Conservation (phyloP, 2,888 invertebrate genomes). For the Luffia ferchaultella region DNA sequence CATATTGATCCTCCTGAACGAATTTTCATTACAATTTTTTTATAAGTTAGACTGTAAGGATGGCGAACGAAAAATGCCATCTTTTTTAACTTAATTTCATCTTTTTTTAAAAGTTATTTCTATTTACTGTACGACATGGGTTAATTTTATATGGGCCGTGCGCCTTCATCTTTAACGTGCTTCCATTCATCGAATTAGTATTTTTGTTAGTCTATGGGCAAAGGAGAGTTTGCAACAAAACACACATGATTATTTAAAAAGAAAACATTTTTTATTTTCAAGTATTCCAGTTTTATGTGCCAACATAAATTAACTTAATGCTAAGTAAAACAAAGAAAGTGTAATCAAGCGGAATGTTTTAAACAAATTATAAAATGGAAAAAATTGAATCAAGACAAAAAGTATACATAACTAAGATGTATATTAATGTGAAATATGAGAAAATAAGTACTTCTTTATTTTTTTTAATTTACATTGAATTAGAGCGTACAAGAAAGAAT, state of each 20-base stretch:
- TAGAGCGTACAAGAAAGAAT: neutral
- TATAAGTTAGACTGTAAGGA: no score
- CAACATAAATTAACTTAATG: neutral
- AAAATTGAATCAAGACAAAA: neutral
- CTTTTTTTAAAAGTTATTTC: no score
- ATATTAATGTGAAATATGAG: neutral
- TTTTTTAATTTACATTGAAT: neutral
- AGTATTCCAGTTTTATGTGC: neutral
- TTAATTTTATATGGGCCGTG: no score
- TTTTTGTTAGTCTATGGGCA: neutral
- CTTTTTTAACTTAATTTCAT: no score
- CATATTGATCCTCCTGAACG: no score
- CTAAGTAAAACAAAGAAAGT: neutral
- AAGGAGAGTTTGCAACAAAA: neutral
- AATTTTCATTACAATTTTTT: no score
- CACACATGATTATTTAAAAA: neutral
- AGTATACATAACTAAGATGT: neutral
- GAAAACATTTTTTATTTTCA: neutral
- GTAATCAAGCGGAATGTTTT: neutral
- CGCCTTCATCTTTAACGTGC: no score
- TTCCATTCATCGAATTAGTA: neutral
- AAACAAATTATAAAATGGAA: no score
- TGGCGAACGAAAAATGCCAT: no score
- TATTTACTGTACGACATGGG: no score
- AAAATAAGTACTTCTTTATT: neutral